Base-by-base conservation (phyloP, 2,113 vertebrate genomes). In the Nycticebus coucang region DNA sequence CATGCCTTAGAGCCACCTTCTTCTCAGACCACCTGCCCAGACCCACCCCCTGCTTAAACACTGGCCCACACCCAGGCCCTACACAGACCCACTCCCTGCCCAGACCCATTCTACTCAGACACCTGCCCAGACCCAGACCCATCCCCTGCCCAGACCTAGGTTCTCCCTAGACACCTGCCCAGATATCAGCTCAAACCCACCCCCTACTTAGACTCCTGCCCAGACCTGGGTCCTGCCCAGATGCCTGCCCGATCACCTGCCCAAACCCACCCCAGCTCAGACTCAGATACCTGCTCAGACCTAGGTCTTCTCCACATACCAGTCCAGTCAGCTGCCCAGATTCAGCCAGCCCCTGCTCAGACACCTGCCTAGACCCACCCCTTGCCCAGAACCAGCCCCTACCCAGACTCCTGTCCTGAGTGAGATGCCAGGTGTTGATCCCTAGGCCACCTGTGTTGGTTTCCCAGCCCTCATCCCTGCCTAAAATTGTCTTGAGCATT, bases 231-330 rank as follows among this genome's bases (percentile, higher is more conserved):
- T 33, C 18, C n/a, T 71, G 7, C 69, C n/a, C 9, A 0, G 8
- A 14, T n/a, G n/a, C n/a, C n/a, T n/a, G n/a, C n/a, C n/a, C n/a
- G n/a, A 41, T 41, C 24, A 41, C 72, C 37, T 74, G 5, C 5
- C 5, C 37, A 45, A 13, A 7, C 13, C 12, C 14, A 75, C 24
- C 24, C 37, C 81, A 33, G 22, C 37, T 2, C 21, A 0, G 2
- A 0, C 72, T 2, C 21, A 0, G 2, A 0, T 37, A 15, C 13
- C 72, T 15, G 13, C 5, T 22, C 22, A 26, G 12, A 3, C 35
- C 35, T 3, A 37, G 45, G 7, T 50, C 45, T 45, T 45, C 45
- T 50, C 45, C 45, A 50, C 45, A 50, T 50, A 50, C 45, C 15
- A 18, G 35, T 7, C 57, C 13, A 7, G n/a, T 7, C 30, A 10